phyloP scores from a whole-genome alignment of 2,888 invertebrate genomes.

The Ochlodes sylvanus region DNA sequence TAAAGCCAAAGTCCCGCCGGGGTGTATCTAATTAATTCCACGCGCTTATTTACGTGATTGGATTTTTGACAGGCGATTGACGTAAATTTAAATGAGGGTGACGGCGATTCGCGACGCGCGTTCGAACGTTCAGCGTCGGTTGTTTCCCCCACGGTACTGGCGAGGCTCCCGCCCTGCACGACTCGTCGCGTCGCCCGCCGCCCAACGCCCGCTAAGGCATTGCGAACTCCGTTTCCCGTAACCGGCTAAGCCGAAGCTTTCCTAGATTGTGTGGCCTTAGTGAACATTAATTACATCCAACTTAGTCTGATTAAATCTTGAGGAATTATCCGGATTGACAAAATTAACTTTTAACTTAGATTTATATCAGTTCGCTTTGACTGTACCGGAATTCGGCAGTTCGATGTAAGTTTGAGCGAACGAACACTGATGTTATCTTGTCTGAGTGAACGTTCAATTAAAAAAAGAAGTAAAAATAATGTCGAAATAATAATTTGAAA shows the following conservation, averaged over 20 bases:
- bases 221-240: slow-evolving; percentile 69
- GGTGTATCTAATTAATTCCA: slow-evolving; percentile 40
- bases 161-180: slow-evolving; percentile 44
- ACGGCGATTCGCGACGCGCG: slow-evolving; percentile 44
- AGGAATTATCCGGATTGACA: slow-evolving; percentile 84
- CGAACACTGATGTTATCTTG: no score
- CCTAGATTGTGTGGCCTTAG: slow-evolving; percentile 83
- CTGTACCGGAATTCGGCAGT: neutral
- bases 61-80: slow-evolving; percentile 67
- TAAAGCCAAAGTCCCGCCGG: slow-evolving; percentile 18
- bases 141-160: slow-evolving; percentile 70
- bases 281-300: slow-evolving; percentile 84
- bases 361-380: slow-evolving; percentile 66
- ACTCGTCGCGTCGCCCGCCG: slow-evolving; percentile 48
- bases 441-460: no score
- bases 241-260: slow-evolving; percentile 77
- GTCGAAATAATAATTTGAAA: no score
- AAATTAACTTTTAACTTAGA: slow-evolving; percentile 85
- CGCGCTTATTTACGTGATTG: slow-evolving; percentile 44
- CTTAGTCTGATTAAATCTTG: slow-evolving; percentile 84
- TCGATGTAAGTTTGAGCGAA: neutral
- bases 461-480: no score
- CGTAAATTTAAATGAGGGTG: slow-evolving; percentile 68
- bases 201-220: slow-evolving; percentile 53
- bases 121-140: slow-evolving; percentile 62